Base-by-base conservation (phyloP, 2,888 invertebrate genomes). In the Creontiades dilutus region DNA sequence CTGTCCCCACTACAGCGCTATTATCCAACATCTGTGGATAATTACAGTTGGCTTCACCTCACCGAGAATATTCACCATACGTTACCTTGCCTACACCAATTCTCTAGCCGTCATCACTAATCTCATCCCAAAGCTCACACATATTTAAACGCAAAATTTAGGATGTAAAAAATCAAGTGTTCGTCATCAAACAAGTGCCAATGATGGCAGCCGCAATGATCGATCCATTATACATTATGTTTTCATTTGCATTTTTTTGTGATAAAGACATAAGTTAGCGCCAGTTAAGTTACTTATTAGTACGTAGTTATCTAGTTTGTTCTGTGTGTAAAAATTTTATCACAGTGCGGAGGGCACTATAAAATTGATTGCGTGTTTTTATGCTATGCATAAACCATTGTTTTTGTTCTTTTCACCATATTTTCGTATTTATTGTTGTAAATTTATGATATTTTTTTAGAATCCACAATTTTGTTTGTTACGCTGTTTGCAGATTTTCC, bases 321-420 rank as follows among this genome's bases (percentile, higher is more conserved):
- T 68, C 57, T 68, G 16, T 19, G 68, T 68, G 68, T 23, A 68
- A n/a, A 19, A 68, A 68, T 68, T 68, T 68, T 68, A 68, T 68
- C 68, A 23, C 23, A 68, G 68, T 68, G 68, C 68, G 12, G 11
- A 68, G 23, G 7, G 68, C 68, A 68, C 68, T 68, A 68, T 68
- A 68, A 68, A 68, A 68, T 68, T 68, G 7, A 68, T 23, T 68
- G 19, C 52, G 68, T 68, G 23, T 68, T 68, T 68, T 68, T 68
- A 68, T 68, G 68, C 68, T 68, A 68, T 68, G 68, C 68, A 68
- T 68, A 68, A 68, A 68, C 23, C 23, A 23, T 68, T 68, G 68
- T 68, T 68, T 23, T 68, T 23, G 68, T 68, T 68, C 68, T 23
- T 57, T 68, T 19, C 68, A 68, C 68, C n/a, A n/a, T 19, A 61